Percentiles rank a stretch among this genome's conserved stretches.
These are phyloP conservation scores for Eupleurogrammus muticus DNA, from an alignment of 2,797 vertebrate species.

Conservation along the genomic window DNA sequence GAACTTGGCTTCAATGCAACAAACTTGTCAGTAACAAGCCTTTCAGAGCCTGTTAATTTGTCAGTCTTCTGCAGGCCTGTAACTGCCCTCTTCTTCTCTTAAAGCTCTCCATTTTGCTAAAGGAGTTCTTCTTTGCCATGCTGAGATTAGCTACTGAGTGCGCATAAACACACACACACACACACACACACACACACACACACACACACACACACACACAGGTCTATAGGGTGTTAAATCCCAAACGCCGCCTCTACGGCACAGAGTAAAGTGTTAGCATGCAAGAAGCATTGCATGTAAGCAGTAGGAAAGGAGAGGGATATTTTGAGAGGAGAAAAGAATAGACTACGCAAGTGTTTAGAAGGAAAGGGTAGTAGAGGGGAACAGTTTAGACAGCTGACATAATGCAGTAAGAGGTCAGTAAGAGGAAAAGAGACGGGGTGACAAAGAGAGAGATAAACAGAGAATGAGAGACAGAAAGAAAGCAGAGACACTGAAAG, in stretches of 20 bases:
- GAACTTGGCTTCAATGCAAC: not conserved
- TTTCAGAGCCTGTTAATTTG: not conserved
- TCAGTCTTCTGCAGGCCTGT: too few species aligned
- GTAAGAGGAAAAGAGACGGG: not conserved
- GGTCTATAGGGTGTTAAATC: not conserved
- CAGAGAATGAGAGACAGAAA: not conserved
- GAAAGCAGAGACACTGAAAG: constrained; percentile 23
- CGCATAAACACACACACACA: too few species aligned
- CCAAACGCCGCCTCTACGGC: not conserved
- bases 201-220: too few species aligned
- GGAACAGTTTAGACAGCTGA: not conserved
- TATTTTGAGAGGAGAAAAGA: constrained; percentile 8
- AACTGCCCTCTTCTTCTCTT: too few species aligned
- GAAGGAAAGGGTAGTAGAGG: not conserved
- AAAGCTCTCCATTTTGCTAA: too few species aligned
- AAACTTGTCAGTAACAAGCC: not conserved
- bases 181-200: too few species aligned
- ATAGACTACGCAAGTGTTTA: not conserved
- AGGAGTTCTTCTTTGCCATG: not conserved
- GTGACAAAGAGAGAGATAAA: constrained; percentile 4
- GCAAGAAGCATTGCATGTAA: not conserved
- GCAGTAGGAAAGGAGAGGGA: not conserved
- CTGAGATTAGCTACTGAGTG: not conserved
- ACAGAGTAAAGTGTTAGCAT: not conserved
- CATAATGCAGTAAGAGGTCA: not conserved